These are phyloP conservation scores for Sicus ferrugineus DNA, from an alignment of 2,888 invertebrate species.

Conservation along the genomic window DNA sequence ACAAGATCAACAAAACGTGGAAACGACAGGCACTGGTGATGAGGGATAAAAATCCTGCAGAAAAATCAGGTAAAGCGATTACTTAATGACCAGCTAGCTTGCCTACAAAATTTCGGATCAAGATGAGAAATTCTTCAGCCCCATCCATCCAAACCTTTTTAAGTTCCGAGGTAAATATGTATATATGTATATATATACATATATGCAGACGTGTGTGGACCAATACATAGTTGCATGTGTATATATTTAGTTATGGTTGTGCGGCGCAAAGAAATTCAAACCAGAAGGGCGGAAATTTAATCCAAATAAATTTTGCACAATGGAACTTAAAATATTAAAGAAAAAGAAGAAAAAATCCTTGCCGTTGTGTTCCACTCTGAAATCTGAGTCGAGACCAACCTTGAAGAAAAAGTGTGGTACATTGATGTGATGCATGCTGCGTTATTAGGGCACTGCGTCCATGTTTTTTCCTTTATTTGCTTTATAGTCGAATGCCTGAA, in stretches of 20 bases:
- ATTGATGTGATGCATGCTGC: background rate
- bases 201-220: background rate
- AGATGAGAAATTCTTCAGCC: background rate
- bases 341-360: constrained; percentile 2
- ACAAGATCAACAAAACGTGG: constrained; percentile 15
- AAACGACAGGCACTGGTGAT: background rate
- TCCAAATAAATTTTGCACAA: constrained; percentile 45
- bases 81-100: constrained; percentile 2
- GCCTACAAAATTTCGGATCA: background rate
- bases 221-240: background rate
- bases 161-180: background rate
- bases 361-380: background rate
- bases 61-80: constrained; percentile 18
- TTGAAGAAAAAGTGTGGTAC: background rate
- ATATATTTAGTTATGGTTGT: background rate
- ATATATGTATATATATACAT: background rate
- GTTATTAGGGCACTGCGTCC: background rate
- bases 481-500: background rate
- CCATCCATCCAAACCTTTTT: background rate
- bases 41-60: background rate
- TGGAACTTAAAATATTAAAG: constrained; percentile 15
- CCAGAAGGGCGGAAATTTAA: constrained; percentile 60
- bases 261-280: background rate
- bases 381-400: constrained; percentile 18
- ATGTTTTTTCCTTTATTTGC: background rate